phyloP scores from a whole-genome alignment of 2,113 vertebrate species.

The Ctenodactylus gundi region DNA sequence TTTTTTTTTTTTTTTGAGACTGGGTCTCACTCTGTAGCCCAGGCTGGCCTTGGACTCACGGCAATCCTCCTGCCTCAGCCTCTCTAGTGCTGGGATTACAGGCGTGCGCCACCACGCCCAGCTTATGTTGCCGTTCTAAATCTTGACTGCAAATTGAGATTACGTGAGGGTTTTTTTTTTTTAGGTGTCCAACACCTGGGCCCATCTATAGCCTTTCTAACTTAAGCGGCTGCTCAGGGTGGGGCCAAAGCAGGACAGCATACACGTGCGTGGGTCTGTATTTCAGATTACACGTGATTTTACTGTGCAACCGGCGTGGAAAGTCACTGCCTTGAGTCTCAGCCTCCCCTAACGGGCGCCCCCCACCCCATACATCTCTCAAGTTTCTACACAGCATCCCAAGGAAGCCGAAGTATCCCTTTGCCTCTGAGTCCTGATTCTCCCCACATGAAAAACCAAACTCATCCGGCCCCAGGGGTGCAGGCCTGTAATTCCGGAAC shows the following conservation, averaged over 20 bases:
- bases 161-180: neutral
- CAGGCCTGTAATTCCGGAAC: too few relatives aligned
- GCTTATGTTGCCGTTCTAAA: neutral
- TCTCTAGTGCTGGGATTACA: too few relatives aligned
- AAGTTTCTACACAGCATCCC: neutral
- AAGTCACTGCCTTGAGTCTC: neutral
- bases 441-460: too few relatives aligned
- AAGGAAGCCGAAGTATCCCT: neutral
- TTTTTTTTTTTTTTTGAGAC: too few relatives aligned
- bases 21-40: too few relatives aligned
- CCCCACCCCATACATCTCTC: fast-evolving
- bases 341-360: neutral
- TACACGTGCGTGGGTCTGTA: neutral
- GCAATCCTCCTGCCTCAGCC: too few relatives aligned
- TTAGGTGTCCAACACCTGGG: neutral
- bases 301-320: neutral
- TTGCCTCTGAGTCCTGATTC: neutral
- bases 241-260: neutral
- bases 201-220: neutral
- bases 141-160: neutral
- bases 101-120: too few relatives aligned
- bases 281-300: neutral
- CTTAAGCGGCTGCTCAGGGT: neutral
- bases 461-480: too few relatives aligned
- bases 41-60: too few relatives aligned